phyloP scores from a whole-genome alignment of 2,888 invertebrate species.

The Apodemia hepburni region DNA sequence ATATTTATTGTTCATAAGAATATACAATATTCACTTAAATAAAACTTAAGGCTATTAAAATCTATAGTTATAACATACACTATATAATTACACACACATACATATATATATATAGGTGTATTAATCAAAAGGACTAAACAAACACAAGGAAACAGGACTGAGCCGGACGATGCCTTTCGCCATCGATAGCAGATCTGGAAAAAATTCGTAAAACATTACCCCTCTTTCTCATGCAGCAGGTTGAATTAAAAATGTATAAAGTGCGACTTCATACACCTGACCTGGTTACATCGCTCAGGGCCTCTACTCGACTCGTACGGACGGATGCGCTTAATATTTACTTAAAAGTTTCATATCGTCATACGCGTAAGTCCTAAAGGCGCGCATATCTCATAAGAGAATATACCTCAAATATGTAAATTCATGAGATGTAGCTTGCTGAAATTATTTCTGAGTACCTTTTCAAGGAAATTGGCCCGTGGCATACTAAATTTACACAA shows the following conservation, averaged over 20 bases:
- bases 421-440: not conserved
- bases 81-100: no score
- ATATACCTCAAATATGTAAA: slow-evolving; percentile 2
- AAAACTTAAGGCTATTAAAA: no score
- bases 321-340: not conserved
- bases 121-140: no score
- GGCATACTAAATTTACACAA: no score
- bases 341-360: slow-evolving; percentile 4
- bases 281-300: slow-evolving; percentile 1
- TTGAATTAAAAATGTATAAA: not conserved
- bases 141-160: no score
- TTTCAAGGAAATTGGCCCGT: not conserved
- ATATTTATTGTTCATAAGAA: no score
- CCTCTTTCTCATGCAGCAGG: not conserved
- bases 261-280: not conserved
- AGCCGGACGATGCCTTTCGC: no score
- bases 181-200: no score
- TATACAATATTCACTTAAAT: no score
- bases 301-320: not conserved
- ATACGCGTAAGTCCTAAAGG: not conserved
- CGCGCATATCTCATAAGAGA: not conserved
- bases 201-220: no score
- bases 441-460: slow-evolving; percentile 2
- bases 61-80: no score
- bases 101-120: no score